Conservation (phyloP, 1,140 invertebrate genomes). For the Bombus superbus region DNA sequence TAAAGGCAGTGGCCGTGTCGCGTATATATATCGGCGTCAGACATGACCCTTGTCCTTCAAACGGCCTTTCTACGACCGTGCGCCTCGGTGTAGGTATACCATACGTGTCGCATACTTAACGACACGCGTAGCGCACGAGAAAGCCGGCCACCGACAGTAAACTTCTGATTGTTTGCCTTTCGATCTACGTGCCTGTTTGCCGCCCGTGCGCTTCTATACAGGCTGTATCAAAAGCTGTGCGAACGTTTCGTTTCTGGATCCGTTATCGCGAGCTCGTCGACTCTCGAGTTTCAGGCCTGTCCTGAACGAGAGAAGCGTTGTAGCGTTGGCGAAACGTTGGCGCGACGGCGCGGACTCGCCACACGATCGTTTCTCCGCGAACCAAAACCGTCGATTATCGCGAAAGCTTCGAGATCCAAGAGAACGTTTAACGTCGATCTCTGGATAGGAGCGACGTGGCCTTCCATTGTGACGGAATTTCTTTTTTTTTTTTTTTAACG, state of each 20-base stretch:
- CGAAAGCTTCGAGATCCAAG: too few species aligned
- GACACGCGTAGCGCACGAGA: slow-evolving; percentile 58
- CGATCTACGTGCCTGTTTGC: background rate
- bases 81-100: slow-evolving; percentile 53
- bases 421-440: too few species aligned
- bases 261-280: background rate
- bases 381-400: too few species aligned
- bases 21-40: slow-evolving; percentile 56
- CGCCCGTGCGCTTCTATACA: background rate
- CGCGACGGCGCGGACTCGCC: too few species aligned
- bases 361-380: too few species aligned
- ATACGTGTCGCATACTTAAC: slow-evolving; percentile 67
- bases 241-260: too few species aligned
- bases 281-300: too few species aligned
- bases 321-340: too few species aligned
- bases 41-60: slow-evolving; percentile 77
- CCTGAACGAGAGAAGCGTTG: too few species aligned
- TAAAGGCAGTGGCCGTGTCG: slow-evolving; percentile 61
- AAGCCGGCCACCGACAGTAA: slow-evolving; percentile 59
- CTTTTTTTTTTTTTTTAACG: background rate
- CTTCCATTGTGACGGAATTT: too few species aligned
- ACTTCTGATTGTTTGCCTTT: slow-evolving; percentile 53
- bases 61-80: slow-evolving; percentile 73
- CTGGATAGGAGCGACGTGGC: too few species aligned
- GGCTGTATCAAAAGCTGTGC: background rate